phyloP scores from a whole-genome alignment of 2,113 vertebrate genomes.

The Semnornis frantzii region DNA sequence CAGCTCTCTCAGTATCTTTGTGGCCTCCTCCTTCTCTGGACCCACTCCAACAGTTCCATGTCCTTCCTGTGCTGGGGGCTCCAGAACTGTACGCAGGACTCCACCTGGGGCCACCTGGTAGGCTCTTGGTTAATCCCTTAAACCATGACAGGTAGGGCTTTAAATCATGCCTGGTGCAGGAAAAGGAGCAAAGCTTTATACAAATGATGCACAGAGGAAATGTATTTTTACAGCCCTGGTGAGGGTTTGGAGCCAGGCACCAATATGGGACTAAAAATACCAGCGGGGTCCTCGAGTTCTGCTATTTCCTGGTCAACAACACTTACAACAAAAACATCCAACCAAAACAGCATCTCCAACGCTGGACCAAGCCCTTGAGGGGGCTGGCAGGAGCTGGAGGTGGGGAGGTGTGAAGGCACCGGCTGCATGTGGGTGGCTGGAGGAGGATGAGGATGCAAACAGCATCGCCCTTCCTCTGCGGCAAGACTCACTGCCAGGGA shows the following conservation, averaged over 20 bases:
- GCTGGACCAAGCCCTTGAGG: rapidly evolving
- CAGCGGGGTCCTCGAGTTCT: not conserved
- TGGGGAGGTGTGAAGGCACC: not conserved
- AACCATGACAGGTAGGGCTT: not conserved
- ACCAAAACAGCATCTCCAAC: not conserved
- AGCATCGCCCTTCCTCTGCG: not conserved
- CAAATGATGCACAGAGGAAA: not conserved
- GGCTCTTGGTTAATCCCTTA: not conserved
- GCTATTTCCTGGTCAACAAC: not conserved
- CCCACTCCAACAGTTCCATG: too few relatives aligned
- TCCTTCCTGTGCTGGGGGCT: too few relatives aligned
- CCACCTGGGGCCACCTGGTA: not conserved
- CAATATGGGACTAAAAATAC: not conserved
- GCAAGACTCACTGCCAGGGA: not conserved
- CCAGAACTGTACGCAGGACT: too few relatives aligned
- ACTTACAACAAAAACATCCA: not conserved
- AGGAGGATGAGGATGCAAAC: not conserved
- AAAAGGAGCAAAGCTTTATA: not conserved
- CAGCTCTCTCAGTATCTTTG: too few relatives aligned
- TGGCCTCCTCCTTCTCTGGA: too few relatives aligned
- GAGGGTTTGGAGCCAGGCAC: not conserved
- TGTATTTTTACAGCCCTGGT: not conserved
- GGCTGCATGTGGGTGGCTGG: rapidly evolving
- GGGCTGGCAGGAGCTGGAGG: not conserved
- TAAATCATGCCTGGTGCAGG: not conserved